A percentile compares a stretch with the other conserved stretches of the same genome.
Evolutionary conservation across 2,113 vertebrate species (phyloP).

Genomic region (Phalacrocorax brasilianus): DNA sequence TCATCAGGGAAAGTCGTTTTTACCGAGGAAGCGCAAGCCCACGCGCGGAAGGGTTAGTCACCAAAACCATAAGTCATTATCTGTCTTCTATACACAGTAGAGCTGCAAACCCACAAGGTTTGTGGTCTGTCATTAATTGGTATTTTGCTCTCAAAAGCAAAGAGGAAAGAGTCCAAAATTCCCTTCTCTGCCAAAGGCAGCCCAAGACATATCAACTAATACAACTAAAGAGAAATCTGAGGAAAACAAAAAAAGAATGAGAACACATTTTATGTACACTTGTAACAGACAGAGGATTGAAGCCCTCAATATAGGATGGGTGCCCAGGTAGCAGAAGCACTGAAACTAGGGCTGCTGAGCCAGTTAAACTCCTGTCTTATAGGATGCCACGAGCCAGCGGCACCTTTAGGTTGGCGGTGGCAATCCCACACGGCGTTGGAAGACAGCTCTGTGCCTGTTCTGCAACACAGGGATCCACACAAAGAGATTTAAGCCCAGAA

Average conservation of each 20-base stretch:
- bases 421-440: not conserved
- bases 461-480: not conserved
- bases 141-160: not conserved
- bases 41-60: not conserved
- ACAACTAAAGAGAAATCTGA: not conserved
- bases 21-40: not conserved
- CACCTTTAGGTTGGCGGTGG: not conserved
- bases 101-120: not conserved
- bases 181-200: not conserved
- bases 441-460: not conserved
- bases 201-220: not conserved
- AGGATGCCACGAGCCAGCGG: not conserved
- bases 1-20: not conserved
- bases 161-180: not conserved
- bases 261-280: not conserved
- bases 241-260: not conserved
- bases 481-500: not conserved
- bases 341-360: not conserved
- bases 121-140: not conserved
- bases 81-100: not conserved
- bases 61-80: not conserved
- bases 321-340: not conserved
- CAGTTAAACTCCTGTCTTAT: not conserved
- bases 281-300: not conserved
- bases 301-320: fast-evolving